phyloP scores from a whole-genome alignment of 2,113 vertebrate species.

The Haemorhous mexicanus region DNA sequence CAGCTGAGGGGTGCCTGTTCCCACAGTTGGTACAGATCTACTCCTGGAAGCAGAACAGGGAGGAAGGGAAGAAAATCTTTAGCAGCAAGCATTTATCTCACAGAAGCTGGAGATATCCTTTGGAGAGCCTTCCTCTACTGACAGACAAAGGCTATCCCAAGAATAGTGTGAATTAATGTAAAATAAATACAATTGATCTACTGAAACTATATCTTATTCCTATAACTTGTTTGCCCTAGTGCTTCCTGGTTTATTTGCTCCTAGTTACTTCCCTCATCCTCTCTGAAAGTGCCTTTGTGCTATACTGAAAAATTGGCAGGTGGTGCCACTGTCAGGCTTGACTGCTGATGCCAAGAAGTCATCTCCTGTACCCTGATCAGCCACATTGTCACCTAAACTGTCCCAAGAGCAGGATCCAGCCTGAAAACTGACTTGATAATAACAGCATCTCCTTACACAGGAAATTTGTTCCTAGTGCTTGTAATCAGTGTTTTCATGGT shows the following conservation, averaged over 20 bases:
- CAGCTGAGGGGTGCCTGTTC: neutral
- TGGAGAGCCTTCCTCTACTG: neutral
- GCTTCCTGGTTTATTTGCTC: neutral
- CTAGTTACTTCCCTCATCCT: neutral
- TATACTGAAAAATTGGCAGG: conserved; percentile 8
- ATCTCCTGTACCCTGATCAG: neutral
- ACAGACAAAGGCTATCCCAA: neutral
- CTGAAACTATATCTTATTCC: neutral
- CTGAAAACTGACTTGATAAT: neutral
- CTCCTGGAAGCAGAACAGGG: neutral
- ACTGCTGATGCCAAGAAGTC: neutral
- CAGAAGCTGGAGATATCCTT: neutral
- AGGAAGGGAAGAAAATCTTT: neutral
- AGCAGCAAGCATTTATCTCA: neutral
- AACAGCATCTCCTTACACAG: neutral
- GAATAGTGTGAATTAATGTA: neutral
- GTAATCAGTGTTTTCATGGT: neutral
- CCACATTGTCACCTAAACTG: neutral
- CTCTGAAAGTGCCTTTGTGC: conserved; percentile 5
- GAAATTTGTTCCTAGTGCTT: neutral
- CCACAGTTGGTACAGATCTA: neutral
- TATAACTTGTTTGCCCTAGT: neutral
- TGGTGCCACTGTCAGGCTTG: neutral
- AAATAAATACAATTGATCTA: neutral
- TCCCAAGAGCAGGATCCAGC: rapidly evolving